phyloP scores from a whole-genome alignment of 2,113 vertebrate genomes.

The Cairina moschata region DNA sequence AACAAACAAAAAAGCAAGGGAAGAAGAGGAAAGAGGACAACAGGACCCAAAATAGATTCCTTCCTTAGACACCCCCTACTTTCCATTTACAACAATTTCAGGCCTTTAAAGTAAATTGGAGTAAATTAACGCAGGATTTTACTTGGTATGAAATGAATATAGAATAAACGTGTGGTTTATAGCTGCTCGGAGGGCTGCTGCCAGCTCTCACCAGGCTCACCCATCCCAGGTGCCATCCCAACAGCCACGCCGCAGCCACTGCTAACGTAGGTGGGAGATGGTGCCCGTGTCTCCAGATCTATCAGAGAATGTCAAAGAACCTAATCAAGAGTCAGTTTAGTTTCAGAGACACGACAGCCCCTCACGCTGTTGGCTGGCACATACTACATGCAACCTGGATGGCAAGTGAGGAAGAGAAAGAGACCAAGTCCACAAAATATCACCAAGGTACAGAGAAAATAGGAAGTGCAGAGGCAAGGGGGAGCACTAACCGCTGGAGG shows the following conservation, averaged over 20 bases:
- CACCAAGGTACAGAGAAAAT: not conserved
- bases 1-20: not conserved
- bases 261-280: not conserved
- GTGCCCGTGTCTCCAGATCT: not conserved
- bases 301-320: not conserved
- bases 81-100: not conserved
- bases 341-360: not conserved
- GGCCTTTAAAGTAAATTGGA: not conserved
- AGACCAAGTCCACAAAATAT: not conserved
- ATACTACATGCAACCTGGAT: not conserved
- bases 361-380: not conserved
- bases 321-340: not conserved
- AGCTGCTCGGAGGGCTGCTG: no score
- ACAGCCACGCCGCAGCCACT: not conserved
- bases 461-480: no score
- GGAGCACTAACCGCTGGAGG: not conserved
- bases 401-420: not conserved
- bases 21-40: constrained; percentile 8
- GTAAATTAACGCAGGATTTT: not conserved
- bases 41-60: constrained; percentile 13
- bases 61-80: not conserved
- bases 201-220: no score
- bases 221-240: no score
- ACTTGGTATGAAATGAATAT: not conserved
- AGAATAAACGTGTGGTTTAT: not conserved